Evolutionary conservation across 2,113 vertebrate genomes (phyloP).

Genomic region (Lasiurus cinereus): DNA sequence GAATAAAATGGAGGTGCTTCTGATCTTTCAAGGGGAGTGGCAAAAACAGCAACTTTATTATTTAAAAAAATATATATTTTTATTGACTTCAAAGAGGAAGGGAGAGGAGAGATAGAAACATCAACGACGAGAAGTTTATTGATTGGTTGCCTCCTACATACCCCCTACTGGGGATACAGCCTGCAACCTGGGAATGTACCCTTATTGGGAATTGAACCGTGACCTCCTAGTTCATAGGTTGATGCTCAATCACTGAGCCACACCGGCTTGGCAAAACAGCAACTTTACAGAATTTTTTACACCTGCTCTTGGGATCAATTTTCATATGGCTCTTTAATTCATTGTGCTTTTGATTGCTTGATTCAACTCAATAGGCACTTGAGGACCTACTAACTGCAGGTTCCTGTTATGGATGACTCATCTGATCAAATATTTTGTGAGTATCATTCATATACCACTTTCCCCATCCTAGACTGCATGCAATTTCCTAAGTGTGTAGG

Average conservation of each 20-base stretch:
- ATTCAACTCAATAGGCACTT: neutral
- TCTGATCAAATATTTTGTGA: neutral
- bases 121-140: too few species aligned
- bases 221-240: too few species aligned
- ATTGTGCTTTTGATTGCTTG: neutral
- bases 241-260: too few species aligned
- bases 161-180: too few species aligned
- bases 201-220: too few species aligned
- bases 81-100: too few species aligned
- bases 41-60: neutral
- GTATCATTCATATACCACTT: neutral
- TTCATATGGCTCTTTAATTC: neutral
- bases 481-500: neutral
- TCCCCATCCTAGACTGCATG: neutral
- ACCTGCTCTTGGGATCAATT: neutral
- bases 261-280: neutral
- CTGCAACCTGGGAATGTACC: too few species aligned
- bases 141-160: too few species aligned
- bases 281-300: neutral
- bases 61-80: too few species aligned
- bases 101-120: too few species aligned
- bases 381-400: neutral
- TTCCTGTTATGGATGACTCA: neutral
- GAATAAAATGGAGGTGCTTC: neutral
- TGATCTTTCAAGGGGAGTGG: neutral